Evolutionary conservation across 2,113 vertebrate species (phyloP).

Genomic region (Petaurus breviceps): DNA sequence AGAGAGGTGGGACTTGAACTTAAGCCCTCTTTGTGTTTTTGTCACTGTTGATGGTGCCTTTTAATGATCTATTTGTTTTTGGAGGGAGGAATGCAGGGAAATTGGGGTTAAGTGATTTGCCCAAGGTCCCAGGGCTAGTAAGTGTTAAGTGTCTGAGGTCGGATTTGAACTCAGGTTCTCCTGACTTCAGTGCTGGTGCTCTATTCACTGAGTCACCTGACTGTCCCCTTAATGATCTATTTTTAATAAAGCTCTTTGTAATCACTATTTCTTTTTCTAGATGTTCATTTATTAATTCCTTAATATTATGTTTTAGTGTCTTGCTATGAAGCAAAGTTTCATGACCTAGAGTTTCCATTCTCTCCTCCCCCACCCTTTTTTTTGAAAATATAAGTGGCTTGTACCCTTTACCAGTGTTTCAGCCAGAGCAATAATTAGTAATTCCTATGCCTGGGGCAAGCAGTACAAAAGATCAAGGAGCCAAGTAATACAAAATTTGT

Average conservation of each 20-base stretch:
- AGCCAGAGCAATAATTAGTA: not conserved
- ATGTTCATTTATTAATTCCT: not conserved
- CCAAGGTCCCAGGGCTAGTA: no score
- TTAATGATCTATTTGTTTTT: not conserved
- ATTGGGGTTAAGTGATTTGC: no score
- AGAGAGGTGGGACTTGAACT: not conserved
- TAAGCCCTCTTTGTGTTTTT: not conserved
- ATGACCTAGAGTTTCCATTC: not conserved
- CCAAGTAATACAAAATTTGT: not conserved
- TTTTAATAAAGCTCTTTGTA: not conserved
- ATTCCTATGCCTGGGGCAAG: not conserved
- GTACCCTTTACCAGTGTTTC: not conserved
- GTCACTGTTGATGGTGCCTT: not conserved
- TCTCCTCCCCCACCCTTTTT: not conserved
- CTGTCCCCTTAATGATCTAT: not conserved
- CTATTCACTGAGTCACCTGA: not conserved
- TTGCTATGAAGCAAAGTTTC: not conserved
- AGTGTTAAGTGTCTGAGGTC: no score
- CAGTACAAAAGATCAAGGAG: not conserved
- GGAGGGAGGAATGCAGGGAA: no score
- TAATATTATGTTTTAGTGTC: not conserved
- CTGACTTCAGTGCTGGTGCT: not conserved
- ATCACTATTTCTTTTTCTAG: not conserved
- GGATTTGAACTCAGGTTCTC: not conserved
- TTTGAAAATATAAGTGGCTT: not conserved